phyloP scores from a whole-genome alignment of 2,888 invertebrate genomes.

The Parnassius orleans region DNA sequence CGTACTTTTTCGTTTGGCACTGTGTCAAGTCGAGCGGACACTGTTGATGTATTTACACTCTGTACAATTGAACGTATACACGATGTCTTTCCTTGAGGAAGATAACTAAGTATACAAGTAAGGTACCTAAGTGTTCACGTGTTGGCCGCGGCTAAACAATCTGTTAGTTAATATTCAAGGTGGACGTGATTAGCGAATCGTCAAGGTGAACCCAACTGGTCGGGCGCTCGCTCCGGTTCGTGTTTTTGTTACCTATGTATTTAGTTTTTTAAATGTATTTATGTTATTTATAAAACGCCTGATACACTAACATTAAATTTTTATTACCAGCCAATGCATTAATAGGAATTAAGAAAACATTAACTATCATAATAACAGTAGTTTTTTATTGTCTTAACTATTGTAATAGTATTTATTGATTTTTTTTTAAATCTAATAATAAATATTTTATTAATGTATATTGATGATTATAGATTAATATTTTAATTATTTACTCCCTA shows the following conservation, averaged over 20 bases:
- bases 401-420: background rate
- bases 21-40: conserved; percentile 2
- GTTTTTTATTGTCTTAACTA: background rate
- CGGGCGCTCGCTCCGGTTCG: conserved; percentile 29
- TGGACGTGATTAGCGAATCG: conserved; percentile 73
- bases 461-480: no score
- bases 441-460: background rate
- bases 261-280: conserved; percentile 9
- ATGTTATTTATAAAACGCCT: conserved; percentile 10
- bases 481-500: no score
- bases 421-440: background rate
- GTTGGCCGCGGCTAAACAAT: conserved; percentile 52
- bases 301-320: background rate
- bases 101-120: conserved; percentile 31
- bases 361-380: background rate
- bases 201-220: conserved; percentile 66
- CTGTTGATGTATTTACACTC: background rate
- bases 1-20: background rate
- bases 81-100: conserved; percentile 32
- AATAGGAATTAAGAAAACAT: background rate
- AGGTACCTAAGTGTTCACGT: conserved; percentile 34
- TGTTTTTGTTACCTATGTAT: conserved; percentile 14
- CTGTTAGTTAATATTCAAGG: conserved; percentile 77
- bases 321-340: background rate
- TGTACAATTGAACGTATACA: conserved; percentile 11